phyloP scores from a whole-genome alignment of 2,888 invertebrate genomes.

The Sisyra terminalis region DNA sequence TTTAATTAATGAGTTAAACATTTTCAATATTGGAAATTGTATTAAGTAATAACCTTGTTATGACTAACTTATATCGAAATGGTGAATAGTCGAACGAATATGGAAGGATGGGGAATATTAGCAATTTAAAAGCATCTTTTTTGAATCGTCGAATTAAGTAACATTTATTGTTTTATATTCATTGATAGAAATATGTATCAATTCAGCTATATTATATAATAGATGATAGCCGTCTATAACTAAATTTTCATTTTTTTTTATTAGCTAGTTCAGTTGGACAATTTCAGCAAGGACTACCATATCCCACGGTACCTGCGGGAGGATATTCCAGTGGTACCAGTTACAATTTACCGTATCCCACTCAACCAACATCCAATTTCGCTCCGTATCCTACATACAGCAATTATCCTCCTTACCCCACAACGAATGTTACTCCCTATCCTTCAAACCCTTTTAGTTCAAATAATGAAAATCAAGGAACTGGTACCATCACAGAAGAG shows the following conservation, averaged over 20 bases:
- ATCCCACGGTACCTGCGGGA: conserved; percentile 34
- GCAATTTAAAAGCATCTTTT: no score
- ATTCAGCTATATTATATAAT: not conserved
- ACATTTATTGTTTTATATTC: conserved; percentile 5
- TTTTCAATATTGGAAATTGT: no score
- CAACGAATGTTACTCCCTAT: conserved; percentile 20
- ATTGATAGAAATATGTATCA: not conserved
- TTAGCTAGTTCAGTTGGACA: conserved; percentile 14
- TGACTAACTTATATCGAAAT: no score
- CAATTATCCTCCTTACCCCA: conserved; percentile 29
- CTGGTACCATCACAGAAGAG: conserved; percentile 84
- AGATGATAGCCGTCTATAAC: not conserved
- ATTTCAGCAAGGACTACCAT: conserved; percentile 17
- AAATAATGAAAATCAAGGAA: conserved; percentile 27
- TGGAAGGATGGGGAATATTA: no score
- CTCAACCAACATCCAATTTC: no score
- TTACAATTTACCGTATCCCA: no score
- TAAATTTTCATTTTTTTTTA: conserved; percentile 9
- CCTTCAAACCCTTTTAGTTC: not conserved
- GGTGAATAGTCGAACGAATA: no score
- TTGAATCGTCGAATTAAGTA: no score
- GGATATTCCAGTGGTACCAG: no score
- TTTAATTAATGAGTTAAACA: conserved; percentile 13
- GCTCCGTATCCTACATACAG: no score
- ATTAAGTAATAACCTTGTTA: no score